These are phyloP conservation scores for Ips nitidus DNA, from an alignment of 1,140 invertebrate genomes.

Conservation along the genomic window DNA sequence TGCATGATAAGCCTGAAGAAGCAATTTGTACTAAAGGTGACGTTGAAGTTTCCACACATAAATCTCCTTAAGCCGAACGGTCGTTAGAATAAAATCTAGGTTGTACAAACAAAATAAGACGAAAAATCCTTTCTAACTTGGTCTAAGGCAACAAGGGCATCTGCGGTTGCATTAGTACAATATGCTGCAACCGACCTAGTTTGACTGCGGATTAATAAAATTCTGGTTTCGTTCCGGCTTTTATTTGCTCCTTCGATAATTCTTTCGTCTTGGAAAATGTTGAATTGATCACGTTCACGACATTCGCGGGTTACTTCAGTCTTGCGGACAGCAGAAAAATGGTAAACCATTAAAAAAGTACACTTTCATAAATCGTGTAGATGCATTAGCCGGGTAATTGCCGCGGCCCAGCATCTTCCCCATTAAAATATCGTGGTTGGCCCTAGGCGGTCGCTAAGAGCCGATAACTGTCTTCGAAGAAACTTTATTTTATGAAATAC, in stretches of 20 bases:
- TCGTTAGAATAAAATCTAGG: slow-evolving; percentile 2
- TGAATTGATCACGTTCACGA: background rate
- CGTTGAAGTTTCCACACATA: background rate
- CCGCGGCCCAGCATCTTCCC: slow-evolving; percentile 11
- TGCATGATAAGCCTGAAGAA: too few species aligned
- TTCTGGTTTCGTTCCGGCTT: background rate
- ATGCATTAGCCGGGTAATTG: slow-evolving; percentile 22
- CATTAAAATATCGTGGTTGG: slow-evolving; percentile 6
- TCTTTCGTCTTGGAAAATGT: background rate
- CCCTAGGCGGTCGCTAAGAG: slow-evolving; percentile 12
- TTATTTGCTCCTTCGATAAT: background rate
- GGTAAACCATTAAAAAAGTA: background rate
- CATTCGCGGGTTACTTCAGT: background rate
- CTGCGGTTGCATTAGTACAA: background rate
- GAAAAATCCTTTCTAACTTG: slow-evolving; percentile 1
- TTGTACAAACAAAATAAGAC: background rate
- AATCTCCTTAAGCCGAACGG: background rate
- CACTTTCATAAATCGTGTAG: slow-evolving; percentile 5
- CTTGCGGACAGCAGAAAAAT: background rate
- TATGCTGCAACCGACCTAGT: background rate
- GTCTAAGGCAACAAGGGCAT: background rate
- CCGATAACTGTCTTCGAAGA: slow-evolving; percentile 17
- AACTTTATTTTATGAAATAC: slow-evolving; percentile 11
- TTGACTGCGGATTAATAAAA: background rate
- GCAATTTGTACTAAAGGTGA: too few species aligned